Base-by-base conservation (phyloP, 2,113 vertebrate genomes). In the Engraulis encrasicolus region DNA sequence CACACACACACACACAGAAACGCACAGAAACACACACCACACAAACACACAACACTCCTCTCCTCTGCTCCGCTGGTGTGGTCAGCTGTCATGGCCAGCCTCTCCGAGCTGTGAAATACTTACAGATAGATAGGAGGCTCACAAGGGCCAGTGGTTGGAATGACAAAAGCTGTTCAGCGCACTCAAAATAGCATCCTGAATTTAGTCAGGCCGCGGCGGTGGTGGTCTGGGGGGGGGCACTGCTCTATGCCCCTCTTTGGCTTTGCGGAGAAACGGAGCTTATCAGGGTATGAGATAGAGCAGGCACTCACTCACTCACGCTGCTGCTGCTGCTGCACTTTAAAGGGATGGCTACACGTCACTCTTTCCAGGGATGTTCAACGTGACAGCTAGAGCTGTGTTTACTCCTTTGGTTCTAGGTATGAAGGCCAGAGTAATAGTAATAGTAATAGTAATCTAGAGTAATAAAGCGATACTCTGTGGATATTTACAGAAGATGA, bases 121-220 rank as follows among this genome's bases (percentile, higher is more conserved):
- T 86, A 86, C 88, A 91, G 89, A 92, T 86, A 88, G 81, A 92
- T 86, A 88, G 81, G 66, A 77, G 37, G 45, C 83, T 83, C 37
- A 45, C 38, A 49, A 81, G 11, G 79, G 49, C 78, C 31, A 31
- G 19, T 3, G 61, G 80, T 80, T 50, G 81, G 85, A 84, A 79
- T 58, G 82, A 90, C 89, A 90, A 82, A 85, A 81, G 89, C 89
- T 14, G n/a, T n/a, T n/a, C n/a, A n/a, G n/a, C n/a, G 74, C 50
- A 84, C 89, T 87, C 83, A 93, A 95, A 95, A 95, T 94, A 94
- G 89, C 88, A 17, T 31, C 23, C 34, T 80, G 78, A 78, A 86
- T 45, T 36, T 78, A 45, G 40, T 45, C n/a, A n/a, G n/a, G n/a
- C n/a, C n/a, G n/a, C n/a, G n/a, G n/a, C n/a, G n/a, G n/a, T n/a